phyloP scores from a whole-genome alignment of 2,888 invertebrate species.

The Apamea sordens region DNA sequence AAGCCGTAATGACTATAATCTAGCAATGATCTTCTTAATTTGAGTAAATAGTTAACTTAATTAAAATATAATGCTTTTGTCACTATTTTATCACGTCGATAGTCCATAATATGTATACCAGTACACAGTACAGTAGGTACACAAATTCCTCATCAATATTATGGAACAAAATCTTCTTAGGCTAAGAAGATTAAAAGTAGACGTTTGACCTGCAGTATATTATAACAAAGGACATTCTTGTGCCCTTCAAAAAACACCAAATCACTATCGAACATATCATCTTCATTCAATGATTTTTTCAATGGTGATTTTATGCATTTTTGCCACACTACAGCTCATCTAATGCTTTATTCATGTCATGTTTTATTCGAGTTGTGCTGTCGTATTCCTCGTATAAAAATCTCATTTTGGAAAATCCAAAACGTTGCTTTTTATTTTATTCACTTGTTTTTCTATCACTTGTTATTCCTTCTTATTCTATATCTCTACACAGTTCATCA shows the following conservation, averaged over 20 bases:
- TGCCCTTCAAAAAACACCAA: neutral
- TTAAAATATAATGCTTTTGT: neutral
- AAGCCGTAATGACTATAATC: neutral
- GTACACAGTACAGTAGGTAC: too few relatives aligned
- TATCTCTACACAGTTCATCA: neutral
- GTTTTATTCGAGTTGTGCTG: constrained; percentile 1
- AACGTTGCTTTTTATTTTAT: neutral
- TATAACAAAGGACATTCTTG: neutral
- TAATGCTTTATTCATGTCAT: constrained; percentile 40
- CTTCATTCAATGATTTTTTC: neutral
- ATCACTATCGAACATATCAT: neutral
- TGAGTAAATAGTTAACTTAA: neutral
- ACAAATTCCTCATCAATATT: neutral
- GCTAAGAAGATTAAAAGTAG: neutral
- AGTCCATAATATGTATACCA: neutral
- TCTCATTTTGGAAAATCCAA: constrained; percentile 25
- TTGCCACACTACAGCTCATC: neutral
- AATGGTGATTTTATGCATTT: constrained; percentile 26
- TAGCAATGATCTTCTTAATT: neutral
- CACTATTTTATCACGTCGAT: neutral
- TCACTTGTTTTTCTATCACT: too few relatives aligned
- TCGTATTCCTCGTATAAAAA: neutral
- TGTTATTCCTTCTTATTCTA: neutral
- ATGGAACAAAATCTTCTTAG: neutral
- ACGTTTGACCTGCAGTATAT: neutral